phyloP scores from a whole-genome alignment of 2,797 vertebrate genomes.

The Bradypus variegatus region DNA sequence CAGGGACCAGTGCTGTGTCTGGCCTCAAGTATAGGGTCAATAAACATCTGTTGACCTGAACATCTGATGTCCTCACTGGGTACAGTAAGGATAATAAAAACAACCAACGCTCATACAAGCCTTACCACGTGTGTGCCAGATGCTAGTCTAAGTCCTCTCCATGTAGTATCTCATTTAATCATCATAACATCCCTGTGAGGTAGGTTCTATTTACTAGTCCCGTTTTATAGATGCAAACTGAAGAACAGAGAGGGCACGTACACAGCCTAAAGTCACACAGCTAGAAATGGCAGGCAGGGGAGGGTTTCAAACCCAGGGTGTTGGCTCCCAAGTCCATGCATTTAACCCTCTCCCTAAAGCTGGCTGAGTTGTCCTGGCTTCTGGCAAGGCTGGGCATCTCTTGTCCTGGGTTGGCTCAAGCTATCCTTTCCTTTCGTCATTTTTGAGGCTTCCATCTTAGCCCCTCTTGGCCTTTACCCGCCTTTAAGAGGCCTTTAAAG shows the following conservation, averaged over 20 bases:
- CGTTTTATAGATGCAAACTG: background rate
- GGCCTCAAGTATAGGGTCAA: background rate
- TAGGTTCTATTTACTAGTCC: background rate
- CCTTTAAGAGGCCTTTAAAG: background rate
- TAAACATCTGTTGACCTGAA: background rate
- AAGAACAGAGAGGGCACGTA: background rate
- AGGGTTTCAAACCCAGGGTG: background rate
- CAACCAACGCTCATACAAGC: fast-evolving
- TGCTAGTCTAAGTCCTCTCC: background rate
- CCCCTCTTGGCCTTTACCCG: background rate
- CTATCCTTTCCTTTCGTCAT: background rate
- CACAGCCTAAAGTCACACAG: background rate
- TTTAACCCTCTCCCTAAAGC: background rate
- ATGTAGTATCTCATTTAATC: background rate
- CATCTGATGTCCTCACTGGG: background rate
- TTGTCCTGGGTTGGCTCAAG: background rate
- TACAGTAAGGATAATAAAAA: background rate
- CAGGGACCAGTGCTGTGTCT: background rate
- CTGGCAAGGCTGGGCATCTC: background rate
- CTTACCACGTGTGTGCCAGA: background rate
- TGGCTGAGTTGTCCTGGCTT: background rate
- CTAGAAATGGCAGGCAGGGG: background rate
- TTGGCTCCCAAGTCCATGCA: background rate
- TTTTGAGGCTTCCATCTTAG: background rate
- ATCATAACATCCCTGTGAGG: background rate